Evolutionary conservation across 2,113 vertebrate genomes (phyloP).

Genomic region (Nannobrachium achirus): DNA sequence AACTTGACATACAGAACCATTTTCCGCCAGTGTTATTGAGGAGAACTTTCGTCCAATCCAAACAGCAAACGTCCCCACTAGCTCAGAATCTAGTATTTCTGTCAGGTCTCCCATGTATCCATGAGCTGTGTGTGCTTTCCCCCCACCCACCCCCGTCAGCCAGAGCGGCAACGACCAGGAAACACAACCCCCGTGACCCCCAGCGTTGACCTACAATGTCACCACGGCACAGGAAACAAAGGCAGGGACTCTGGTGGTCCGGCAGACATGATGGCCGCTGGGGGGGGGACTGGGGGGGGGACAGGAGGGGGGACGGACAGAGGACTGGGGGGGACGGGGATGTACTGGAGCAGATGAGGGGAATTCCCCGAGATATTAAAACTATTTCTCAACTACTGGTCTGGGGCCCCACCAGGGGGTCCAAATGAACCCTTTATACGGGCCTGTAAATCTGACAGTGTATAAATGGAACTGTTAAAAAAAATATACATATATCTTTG

Average conservation of each 20-base stretch:
- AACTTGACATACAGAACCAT: conserved; percentile 1
- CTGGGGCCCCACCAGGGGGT: no score
- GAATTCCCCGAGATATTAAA: conserved; percentile 66
- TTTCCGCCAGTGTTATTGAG: background rate
- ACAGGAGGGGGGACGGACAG: conserved; percentile 21
- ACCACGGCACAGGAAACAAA: conserved; percentile 57
- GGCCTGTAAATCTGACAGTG: no score
- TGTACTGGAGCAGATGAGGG: conserved; percentile 50
- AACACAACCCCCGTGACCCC: conserved; percentile 49
- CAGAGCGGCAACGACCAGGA: conserved; percentile 40
- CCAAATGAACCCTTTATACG: no score
- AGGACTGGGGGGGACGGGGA: background rate
- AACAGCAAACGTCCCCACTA: background rate
- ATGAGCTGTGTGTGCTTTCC: background rate
- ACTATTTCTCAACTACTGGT: no score
- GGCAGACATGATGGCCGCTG: conserved; percentile 13
- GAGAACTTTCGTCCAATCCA: conserved; percentile 13
- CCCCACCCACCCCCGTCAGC: conserved; percentile 5
- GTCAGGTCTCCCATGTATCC: background rate
- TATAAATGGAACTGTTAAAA: no score
- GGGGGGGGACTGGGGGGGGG: conserved; percentile 16
- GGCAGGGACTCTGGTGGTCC: conserved; percentile 47
- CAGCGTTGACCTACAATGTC: conserved; percentile 55
- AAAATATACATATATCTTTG: no score
- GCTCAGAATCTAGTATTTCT: conserved; percentile 2